Evolutionary conservation across 2,797 vertebrate species (phyloP).

Genomic region (Bovichtus variegatus): DNA sequence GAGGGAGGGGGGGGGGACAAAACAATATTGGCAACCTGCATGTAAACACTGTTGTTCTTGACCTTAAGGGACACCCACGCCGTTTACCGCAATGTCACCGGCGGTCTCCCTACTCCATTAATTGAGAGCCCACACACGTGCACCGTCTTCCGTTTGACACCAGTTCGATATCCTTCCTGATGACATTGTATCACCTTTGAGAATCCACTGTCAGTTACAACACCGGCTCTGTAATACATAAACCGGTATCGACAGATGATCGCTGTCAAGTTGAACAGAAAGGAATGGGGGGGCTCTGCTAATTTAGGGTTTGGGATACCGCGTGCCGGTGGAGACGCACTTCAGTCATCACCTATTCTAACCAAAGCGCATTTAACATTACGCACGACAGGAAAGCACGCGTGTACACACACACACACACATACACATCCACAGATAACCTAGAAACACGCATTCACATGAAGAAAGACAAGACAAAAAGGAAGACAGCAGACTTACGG

Average conservation of each 20-base stretch:
- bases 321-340: constrained; percentile 58
- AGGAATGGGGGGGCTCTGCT: constrained; percentile 15
- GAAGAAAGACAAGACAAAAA: constrained; percentile 11
- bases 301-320: constrained; percentile 27
- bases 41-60: constrained; percentile 74
- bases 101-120: constrained; percentile 26
- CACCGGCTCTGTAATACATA: background rate
- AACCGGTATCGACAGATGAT: background rate
- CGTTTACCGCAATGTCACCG: constrained; percentile 82
- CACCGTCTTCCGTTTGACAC: constrained; percentile 38
- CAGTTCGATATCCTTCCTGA: constrained; percentile 49
- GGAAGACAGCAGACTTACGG: constrained; percentile 84
- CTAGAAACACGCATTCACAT: constrained; percentile 25
- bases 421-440: background rate
- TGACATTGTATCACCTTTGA: constrained; percentile 80
- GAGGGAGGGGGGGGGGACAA: background rate
- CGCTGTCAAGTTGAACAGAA: constrained; percentile 35
- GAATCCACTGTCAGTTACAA: constrained; percentile 11
- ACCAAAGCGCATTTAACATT: constrained; percentile 69
- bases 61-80: constrained; percentile 75
- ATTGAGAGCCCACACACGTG: constrained; percentile 48
- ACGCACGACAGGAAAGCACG: constrained; percentile 59
- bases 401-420: constrained; percentile 14
- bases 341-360: constrained; percentile 52
- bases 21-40: constrained; percentile 47